Percentiles rank a stretch among this genome's conserved stretches.
phyloP scores from a whole-genome alignment of 2,888 invertebrate genomes.

The Lasiommata megera region DNA sequence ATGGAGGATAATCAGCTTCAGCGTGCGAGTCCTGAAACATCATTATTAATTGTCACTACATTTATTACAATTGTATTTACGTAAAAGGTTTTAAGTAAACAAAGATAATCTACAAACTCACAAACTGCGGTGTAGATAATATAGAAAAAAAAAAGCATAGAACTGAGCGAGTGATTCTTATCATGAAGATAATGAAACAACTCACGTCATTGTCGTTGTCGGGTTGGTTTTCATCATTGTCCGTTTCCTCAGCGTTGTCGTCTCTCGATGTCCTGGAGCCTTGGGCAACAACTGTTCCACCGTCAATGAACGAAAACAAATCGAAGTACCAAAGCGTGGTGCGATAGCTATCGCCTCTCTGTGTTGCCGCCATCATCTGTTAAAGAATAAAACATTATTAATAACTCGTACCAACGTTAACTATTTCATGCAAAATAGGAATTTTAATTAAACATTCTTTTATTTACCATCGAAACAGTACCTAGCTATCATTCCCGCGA shows the following conservation, averaged over 20 bases:
- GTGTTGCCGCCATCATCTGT: slow-evolving; percentile 29
- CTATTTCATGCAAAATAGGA: no score
- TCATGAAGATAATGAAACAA: no score
- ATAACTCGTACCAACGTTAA: no score
- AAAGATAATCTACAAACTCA: no score
- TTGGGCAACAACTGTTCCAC: neutral
- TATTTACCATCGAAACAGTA: no score
- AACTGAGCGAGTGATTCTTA: no score
- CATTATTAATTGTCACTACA: neutral
- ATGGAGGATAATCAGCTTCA: neutral
- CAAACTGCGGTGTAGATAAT: no score
- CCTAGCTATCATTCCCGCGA: no score
- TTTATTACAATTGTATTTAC: no score
- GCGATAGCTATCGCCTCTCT: slow-evolving; percentile 21
- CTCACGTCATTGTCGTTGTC: slow-evolving; percentile 4
- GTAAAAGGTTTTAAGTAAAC: no score
- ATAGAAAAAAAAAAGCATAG: no score
- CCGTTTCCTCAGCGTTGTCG: neutral
- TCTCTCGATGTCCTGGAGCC: neutral
- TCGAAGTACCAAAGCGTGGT: slow-evolving; percentile 45
- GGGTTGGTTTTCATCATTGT: neutral
- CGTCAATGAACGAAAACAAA: slow-evolving; percentile 26
- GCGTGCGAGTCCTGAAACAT: slow-evolving; percentile 6
- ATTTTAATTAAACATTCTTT: no score
- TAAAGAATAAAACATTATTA: slow-evolving; percentile 1